phyloP scores from a whole-genome alignment of 2,888 invertebrate genomes.

The Trichogramma dendrolimi region DNA sequence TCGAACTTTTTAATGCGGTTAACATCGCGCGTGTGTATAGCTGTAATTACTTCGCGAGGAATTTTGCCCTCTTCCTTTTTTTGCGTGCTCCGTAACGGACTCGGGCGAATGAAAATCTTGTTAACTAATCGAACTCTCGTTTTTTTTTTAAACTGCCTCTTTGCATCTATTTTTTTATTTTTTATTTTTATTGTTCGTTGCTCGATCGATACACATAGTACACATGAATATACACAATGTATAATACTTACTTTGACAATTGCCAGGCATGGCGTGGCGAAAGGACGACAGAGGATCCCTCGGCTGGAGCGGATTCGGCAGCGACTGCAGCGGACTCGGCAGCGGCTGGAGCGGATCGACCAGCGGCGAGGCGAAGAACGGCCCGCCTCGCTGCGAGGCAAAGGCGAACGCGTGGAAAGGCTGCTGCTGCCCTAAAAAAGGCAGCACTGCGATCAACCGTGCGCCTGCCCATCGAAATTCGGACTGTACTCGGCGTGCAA shows the following conservation, averaged over 20 bases:
- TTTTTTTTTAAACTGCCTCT: neutral
- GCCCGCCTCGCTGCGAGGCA: conserved; percentile 61
- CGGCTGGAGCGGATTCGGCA: conserved; percentile 62
- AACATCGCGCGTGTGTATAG: neutral
- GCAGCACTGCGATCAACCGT: conserved; percentile 68
- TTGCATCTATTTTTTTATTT: neutral
- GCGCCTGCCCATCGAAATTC: conserved; percentile 58
- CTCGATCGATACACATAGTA: neutral
- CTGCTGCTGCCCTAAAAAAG: conserved; percentile 93
- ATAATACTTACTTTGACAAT: conserved; percentile 82
- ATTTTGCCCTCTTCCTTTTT: conserved; percentile 1
- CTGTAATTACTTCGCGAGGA: conserved; percentile 7
- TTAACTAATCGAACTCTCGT: conserved; percentile 1
- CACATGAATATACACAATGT: neutral
- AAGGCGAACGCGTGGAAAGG: conserved; percentile 80
- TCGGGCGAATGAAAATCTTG: conserved; percentile 11
- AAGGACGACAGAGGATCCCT: conserved; percentile 80
- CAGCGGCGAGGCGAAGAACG: conserved; percentile 49
- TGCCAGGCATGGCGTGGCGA: conserved; percentile 84
- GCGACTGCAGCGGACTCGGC: conserved; percentile 48
- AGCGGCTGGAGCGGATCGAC: conserved; percentile 49
- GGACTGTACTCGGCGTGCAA: conserved; percentile 21
- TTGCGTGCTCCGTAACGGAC: neutral
- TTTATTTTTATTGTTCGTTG: neutral
- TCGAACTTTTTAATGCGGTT: conserved; percentile 5